Percentiles rank a stretch among this genome's conserved stretches.
These are phyloP conservation scores for Lagorchestes hirsutus DNA, from an alignment of 2,797 vertebrate genomes.

Conservation along the genomic window DNA sequence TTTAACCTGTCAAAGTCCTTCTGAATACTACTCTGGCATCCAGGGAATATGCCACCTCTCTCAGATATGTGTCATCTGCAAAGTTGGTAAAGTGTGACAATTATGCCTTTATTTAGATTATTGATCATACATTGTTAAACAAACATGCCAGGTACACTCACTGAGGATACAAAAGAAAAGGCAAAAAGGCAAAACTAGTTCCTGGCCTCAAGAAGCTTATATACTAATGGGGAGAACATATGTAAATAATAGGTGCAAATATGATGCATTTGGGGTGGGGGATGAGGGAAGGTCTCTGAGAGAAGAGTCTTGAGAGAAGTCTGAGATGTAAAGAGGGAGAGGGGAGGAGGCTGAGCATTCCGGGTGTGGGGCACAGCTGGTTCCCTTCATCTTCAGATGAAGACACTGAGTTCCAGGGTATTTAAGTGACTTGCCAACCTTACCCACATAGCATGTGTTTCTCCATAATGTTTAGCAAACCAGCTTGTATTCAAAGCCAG, in stretches of 20 bases:
- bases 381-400: neutral
- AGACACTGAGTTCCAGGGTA: neutral
- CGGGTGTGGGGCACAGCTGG: neutral
- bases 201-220: neutral
- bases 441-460: neutral
- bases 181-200: too few species aligned
- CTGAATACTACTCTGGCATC: neutral
- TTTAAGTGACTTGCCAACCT: neutral
- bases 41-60: neutral
- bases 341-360: neutral
- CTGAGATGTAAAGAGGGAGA: neutral
- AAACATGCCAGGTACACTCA: neutral
- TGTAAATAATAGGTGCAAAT: neutral
- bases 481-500: neutral
- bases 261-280: neutral
- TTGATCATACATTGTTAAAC: neutral
- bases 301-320: neutral
- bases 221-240: neutral
- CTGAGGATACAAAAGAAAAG: neutral
- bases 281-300: neutral
- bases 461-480: neutral
- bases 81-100: neutral
- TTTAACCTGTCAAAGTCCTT: neutral
- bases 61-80: neutral
- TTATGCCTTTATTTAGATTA: neutral